Conservation (phyloP, 2,113 vertebrate genomes). For the Reinhardtius hippoglossoides region DNA sequence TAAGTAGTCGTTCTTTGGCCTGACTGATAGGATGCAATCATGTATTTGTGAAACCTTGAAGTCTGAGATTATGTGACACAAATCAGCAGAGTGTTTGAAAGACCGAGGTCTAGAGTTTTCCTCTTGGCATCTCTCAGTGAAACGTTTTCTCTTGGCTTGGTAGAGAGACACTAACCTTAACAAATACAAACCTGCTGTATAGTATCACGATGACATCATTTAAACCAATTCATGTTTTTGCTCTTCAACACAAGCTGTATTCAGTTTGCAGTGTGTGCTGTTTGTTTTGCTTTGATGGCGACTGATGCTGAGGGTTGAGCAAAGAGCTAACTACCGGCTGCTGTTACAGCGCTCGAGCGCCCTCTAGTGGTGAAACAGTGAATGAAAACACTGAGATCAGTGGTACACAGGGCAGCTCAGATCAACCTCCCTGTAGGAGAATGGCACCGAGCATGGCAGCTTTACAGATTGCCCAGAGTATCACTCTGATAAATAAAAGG, state of each 20-base stretch:
- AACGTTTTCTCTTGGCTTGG: background rate
- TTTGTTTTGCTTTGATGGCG: background rate
- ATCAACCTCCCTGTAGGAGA: background rate
- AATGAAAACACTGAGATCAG: background rate
- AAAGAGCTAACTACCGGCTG: background rate
- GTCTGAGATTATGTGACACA: no score
- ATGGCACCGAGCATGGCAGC: background rate
- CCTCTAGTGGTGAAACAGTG: conserved; percentile 44
- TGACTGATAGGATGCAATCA: no score
- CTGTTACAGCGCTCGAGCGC: conserved; percentile 19
- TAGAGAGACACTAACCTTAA: background rate
- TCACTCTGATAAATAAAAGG: background rate
- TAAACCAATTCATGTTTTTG: background rate
- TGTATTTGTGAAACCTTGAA: no score
- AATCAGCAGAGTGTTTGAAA: no score
- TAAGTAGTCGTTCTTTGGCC: background rate
- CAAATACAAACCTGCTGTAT: background rate
- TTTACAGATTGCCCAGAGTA: background rate
- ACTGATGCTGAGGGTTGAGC: background rate
- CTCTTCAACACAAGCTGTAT: background rate
- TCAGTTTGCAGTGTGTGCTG: conserved; percentile 15
- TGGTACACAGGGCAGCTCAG: background rate
- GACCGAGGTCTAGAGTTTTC: no score
- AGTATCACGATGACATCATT: background rate
- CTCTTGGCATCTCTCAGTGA: background rate